Percentiles rank a stretch among this genome's conserved stretches.
Evolutionary conservation across 2,888 invertebrate genomes (phyloP).

Genomic region (Plemyria rubiginata): DNA sequence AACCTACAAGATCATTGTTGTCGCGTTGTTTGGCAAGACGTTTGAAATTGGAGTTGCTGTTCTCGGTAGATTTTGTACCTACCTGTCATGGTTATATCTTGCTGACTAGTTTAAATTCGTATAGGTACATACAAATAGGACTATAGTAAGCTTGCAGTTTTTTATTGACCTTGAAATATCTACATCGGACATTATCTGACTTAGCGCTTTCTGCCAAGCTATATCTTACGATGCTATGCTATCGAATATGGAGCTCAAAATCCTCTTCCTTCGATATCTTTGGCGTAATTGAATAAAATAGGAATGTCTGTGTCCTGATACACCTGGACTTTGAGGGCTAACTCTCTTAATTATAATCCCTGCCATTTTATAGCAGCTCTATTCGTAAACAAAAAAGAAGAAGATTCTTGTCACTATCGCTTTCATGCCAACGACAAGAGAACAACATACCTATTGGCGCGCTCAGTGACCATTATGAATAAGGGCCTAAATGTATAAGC

Average conservation of each 20-base stretch:
- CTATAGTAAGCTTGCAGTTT: background rate
- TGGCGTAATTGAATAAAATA: too few species aligned
- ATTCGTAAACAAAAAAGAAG: too few species aligned
- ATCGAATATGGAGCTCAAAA: background rate
- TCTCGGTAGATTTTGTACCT: background rate
- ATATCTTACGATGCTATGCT: background rate
- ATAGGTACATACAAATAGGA: background rate
- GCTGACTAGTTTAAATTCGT: background rate
- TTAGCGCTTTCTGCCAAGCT: background rate
- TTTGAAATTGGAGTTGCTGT: slow-evolving; percentile 1
- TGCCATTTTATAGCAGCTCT: too few species aligned
- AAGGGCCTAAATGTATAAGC: too few species aligned
- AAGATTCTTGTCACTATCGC: too few species aligned
- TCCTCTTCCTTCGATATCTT: too few species aligned
- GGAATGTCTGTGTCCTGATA: too few species aligned
- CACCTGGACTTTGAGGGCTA: too few species aligned
- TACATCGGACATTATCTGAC: background rate
- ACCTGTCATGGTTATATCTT: background rate
- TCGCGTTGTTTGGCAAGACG: slow-evolving; percentile 16
- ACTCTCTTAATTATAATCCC: too few species aligned
- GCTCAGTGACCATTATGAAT: too few species aligned
- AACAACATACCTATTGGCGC: too few species aligned
- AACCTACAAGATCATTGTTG: background rate
- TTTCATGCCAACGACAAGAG: too few species aligned
- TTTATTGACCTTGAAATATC: background rate